A percentile compares a stretch with the other conserved stretches of the same genome.
phyloP scores from a whole-genome alignment of 2,113 vertebrate genomes.

The Chunga burmeisteri region DNA sequence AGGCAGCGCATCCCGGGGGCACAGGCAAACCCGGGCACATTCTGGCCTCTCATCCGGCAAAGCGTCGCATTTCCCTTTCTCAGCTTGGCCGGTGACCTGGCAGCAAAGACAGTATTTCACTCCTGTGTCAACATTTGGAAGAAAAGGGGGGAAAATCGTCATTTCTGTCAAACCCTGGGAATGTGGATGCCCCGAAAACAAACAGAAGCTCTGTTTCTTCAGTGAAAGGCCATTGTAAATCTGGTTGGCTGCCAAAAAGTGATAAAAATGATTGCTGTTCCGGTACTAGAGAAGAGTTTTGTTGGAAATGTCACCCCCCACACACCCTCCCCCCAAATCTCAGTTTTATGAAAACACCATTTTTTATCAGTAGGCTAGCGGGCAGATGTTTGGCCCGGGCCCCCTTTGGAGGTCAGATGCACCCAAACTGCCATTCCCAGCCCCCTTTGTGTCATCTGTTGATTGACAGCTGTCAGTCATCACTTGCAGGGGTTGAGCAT shows the following conservation, averaged over 20 bases:
- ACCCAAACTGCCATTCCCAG: not conserved
- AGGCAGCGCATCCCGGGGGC: not conserved
- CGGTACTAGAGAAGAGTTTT: conserved; percentile 17
- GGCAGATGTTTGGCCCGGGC: not conserved
- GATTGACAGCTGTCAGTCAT: not conserved
- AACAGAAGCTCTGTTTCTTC: conserved; percentile 60
- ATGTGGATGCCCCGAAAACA: conserved; percentile 38
- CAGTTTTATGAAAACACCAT: conserved; percentile 28
- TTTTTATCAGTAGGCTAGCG: not conserved
- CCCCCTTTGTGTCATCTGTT: not conserved
- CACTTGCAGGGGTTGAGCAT: not conserved
- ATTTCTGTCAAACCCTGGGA: conserved; percentile 51
- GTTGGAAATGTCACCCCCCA: conserved; percentile 20
- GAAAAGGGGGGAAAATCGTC: not conserved
- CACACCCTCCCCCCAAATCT: not conserved
- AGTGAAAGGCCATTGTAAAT: conserved; percentile 40
- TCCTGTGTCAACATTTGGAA: conserved; percentile 60
- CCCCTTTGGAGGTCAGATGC: not conserved
- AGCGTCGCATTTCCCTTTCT: not conserved
- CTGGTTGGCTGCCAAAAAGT: conserved; percentile 55
- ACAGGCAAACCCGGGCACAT: not conserved
- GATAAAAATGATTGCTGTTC: conserved; percentile 63
- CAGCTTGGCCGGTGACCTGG: not conserved
- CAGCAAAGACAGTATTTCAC: conserved; percentile 19
- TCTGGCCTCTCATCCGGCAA: not conserved